Conservation (phyloP, 2,113 vertebrate species). For the Forbesichthys papilliferus region DNA sequence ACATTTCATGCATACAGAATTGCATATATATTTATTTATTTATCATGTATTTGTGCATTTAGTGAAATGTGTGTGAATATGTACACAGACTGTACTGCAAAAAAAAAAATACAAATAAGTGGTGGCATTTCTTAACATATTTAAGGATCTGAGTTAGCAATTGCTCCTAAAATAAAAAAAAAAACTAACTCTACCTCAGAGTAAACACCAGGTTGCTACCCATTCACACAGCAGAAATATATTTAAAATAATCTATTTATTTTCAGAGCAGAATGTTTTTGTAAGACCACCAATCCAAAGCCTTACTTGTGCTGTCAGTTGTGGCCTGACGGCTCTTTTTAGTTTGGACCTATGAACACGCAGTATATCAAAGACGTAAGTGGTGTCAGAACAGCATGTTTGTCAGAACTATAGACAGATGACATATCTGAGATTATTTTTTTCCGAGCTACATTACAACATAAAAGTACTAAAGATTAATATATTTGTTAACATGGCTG, state of each 20-base stretch:
- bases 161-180: constrained; percentile 53
- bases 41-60: constrained; percentile 61
- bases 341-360: constrained; percentile 70
- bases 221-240: constrained; percentile 71
- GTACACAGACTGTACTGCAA: constrained; percentile 57
- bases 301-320: constrained; percentile 79
- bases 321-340: constrained; percentile 62
- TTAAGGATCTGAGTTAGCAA: constrained; percentile 64
- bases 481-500: constrained; percentile 58
- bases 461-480: constrained; percentile 56
- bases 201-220: constrained; percentile 80
- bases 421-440: constrained; percentile 58
- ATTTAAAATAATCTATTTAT: constrained; percentile 74
- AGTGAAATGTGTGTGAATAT: constrained; percentile 49
- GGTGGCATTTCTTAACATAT: constrained; percentile 71
- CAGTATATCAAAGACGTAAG: constrained; percentile 64
- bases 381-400: constrained; percentile 62
- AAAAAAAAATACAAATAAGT: constrained; percentile 40
- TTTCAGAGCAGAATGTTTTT: constrained; percentile 82
- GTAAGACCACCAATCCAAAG: constrained; percentile 75
- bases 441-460: constrained; percentile 14
- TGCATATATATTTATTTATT: constrained; percentile 77
- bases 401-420: constrained; percentile 46
- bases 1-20: constrained; percentile 60
- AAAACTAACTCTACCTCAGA: constrained; percentile 91